phyloP scores from a whole-genome alignment of 2,797 vertebrate species.

The Protonibea diacanthus region DNA sequence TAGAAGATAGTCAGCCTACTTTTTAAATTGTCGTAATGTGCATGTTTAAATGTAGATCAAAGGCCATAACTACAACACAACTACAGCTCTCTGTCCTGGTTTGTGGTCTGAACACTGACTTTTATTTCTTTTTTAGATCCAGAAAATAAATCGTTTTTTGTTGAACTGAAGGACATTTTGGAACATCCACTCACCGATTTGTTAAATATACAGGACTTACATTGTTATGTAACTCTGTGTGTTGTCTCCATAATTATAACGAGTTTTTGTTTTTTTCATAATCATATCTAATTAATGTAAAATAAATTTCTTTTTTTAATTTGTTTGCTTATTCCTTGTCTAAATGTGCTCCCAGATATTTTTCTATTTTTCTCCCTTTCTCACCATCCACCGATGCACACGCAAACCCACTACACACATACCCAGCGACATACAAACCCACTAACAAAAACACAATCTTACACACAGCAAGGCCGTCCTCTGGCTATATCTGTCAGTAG shows the following conservation, averaged over 20 bases:
- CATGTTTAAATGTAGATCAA: neutral
- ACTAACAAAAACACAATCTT: slow-evolving; percentile 17
- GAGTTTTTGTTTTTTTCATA: too few relatives aligned
- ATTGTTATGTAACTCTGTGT: neutral
- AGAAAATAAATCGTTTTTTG: neutral
- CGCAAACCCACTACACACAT: slow-evolving; percentile 16
- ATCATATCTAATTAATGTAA: too few relatives aligned
- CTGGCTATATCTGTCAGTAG: slow-evolving; percentile 61
- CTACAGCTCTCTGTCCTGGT: neutral
- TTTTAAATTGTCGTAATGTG: too few relatives aligned
- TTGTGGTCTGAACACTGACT: neutral
- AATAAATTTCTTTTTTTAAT: too few relatives aligned
- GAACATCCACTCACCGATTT: neutral
- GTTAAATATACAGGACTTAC: neutral
- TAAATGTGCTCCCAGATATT: neutral
- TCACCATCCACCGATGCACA: slow-evolving; percentile 8
- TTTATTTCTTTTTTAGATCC: neutral
- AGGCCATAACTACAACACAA: neutral
- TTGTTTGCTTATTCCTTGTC: neutral
- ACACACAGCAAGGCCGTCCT: slow-evolving; percentile 40
- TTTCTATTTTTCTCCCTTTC: neutral
- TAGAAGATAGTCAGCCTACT: too few relatives aligned
- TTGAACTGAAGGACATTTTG: neutral
- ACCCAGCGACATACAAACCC: neutral
- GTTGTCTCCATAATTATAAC: too few relatives aligned